A percentile compares a stretch with the other conserved stretches of the same genome.
phyloP scores from a whole-genome alignment of 2,888 invertebrate species.

The Phaonia tiefii region DNA sequence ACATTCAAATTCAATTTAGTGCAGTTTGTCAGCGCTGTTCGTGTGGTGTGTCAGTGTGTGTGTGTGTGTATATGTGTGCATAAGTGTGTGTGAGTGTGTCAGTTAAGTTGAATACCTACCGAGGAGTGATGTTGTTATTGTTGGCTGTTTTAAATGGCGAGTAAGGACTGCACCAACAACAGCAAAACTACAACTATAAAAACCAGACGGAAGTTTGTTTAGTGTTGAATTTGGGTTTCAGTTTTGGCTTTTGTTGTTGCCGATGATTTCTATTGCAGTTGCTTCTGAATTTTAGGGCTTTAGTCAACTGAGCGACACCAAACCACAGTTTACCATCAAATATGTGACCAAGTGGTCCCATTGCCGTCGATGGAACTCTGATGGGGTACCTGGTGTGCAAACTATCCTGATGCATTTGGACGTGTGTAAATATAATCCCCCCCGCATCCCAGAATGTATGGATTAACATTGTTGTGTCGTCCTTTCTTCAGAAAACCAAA shows the following conservation, averaged over 20 bases:
- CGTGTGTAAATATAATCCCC: neutral
- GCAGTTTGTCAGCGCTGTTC: conserved; percentile 47
- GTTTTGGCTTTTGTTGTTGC: conserved; percentile 22
- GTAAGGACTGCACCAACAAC: conserved; percentile 37
- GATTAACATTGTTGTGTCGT: too few relatives aligned
- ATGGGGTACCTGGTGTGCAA: too few relatives aligned
- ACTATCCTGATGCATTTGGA: conserved; percentile 13
- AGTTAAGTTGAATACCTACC: neutral
- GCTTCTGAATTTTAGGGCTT: conserved; percentile 18
- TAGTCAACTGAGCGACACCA: conserved; percentile 7
- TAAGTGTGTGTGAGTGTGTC: neutral
- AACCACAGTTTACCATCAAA: conserved; percentile 57
- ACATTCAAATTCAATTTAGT: conserved; percentile 66
- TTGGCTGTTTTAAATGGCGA: conserved; percentile 45
- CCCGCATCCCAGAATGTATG: neutral
- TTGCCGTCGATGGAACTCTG: conserved; percentile 27
- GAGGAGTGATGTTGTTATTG: neutral
- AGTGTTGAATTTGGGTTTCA: conserved; percentile 55
- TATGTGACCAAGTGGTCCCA: conserved; percentile 52
- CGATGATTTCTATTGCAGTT: conserved; percentile 24
- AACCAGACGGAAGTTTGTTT: conserved; percentile 50
- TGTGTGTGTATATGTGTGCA: conserved; percentile 4
- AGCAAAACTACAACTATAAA: conserved; percentile 30
- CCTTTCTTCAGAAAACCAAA: too few relatives aligned
- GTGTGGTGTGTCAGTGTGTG: conserved; percentile 12